These are phyloP conservation scores for Allacma fusca DNA, from an alignment of 2,888 invertebrate species.

Conservation along the genomic window DNA sequence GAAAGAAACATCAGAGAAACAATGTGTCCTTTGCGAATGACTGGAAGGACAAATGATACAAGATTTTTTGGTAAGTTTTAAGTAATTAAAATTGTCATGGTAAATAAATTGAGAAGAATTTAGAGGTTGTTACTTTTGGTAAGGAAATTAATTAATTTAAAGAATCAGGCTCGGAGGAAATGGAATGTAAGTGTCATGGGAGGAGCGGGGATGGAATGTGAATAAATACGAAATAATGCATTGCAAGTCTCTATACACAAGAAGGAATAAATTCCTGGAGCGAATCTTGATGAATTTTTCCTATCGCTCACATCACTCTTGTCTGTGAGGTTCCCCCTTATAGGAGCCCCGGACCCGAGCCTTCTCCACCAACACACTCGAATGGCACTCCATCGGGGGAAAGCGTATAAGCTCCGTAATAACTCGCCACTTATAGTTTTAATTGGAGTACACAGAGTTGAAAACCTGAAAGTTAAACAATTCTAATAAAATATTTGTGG, in stretches of 20 bases:
- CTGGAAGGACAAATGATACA: not conserved
- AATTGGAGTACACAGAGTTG: not conserved
- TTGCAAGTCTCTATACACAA: no score
- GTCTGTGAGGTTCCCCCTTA: not conserved
- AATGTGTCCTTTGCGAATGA: not conserved
- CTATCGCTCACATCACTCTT: not conserved
- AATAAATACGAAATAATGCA: not conserved
- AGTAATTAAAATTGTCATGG: conserved; percentile 23
- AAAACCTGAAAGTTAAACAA: not conserved
- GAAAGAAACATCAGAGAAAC: no score
- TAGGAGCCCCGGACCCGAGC: not conserved
- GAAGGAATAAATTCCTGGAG: not conserved
- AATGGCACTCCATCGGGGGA: not conserved
- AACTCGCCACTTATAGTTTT: not conserved
- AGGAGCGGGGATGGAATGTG: not conserved
- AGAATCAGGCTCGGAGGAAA: not conserved
- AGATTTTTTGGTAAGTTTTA: not conserved
- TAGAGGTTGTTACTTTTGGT: conserved; percentile 22
- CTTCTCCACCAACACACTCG: not conserved
- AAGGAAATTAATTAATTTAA: conserved; percentile 8
- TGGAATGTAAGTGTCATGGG: not conserved
- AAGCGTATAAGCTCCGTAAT: not conserved
- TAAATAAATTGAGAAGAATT: conserved; percentile 23
- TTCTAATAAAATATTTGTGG: conserved; percentile 23
- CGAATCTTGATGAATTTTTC: conserved; percentile 31